Percentiles rank a stretch among this genome's conserved stretches.
Conservation (phyloP, 2,113 vertebrate genomes). For the Sander vitreus region DNA sequence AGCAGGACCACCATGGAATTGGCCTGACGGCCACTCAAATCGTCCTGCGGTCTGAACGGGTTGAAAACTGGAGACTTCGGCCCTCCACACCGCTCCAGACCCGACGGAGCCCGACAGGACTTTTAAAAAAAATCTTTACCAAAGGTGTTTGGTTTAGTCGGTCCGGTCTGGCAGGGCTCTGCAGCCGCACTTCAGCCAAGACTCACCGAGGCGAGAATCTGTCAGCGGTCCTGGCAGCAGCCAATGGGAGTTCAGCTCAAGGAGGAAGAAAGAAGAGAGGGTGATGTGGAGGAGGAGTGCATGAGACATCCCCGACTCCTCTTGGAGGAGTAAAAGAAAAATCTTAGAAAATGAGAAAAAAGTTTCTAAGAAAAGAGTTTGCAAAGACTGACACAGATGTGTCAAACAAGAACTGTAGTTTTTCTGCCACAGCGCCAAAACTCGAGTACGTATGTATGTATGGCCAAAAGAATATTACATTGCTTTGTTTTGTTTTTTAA, state of each 20-base stretch:
- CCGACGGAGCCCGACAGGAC: slow-evolving; percentile 46
- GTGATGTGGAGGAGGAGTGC: slow-evolving; percentile 33
- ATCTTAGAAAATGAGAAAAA: not conserved
- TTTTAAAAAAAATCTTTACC: not conserved
- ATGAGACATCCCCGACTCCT: slow-evolving; percentile 14
- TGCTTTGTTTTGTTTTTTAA: too few relatives aligned
- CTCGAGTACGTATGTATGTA: not conserved
- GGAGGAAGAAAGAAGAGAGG: slow-evolving; percentile 3
- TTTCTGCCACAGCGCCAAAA: not conserved
- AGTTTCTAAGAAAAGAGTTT: not conserved
- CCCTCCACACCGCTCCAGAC: slow-evolving; percentile 58
- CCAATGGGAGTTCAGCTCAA: slow-evolving; percentile 19
- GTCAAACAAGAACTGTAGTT: too few relatives aligned
- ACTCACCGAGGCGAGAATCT: slow-evolving; percentile 58
- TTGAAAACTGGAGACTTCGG: slow-evolving; percentile 13
- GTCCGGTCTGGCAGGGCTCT: slow-evolving; percentile 34
- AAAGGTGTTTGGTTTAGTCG: slow-evolving; percentile 71
- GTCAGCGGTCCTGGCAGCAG: slow-evolving; percentile 40
- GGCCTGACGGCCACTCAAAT: slow-evolving; percentile 30
- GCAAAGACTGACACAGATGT: not conserved
- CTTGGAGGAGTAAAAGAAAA: slow-evolving; percentile 29
- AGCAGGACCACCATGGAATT: slow-evolving; percentile 66
- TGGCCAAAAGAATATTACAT: too few relatives aligned
- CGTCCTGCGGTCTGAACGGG: slow-evolving; percentile 32
- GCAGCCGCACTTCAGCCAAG: slow-evolving; percentile 3